Base-by-base conservation (phyloP, 2,888 invertebrate genomes). In the Morpho achilles region DNA sequence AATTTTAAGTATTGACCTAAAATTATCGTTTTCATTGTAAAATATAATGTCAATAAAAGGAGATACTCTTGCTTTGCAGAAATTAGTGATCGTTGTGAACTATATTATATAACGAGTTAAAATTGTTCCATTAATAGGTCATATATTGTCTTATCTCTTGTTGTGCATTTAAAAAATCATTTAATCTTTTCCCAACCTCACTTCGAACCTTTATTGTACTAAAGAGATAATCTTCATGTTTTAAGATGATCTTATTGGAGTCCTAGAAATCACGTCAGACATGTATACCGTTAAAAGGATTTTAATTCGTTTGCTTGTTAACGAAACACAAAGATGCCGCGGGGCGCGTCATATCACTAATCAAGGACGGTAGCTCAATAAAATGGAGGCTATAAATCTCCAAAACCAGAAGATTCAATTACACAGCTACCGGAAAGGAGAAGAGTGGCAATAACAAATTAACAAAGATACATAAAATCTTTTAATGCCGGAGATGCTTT, bases 401-500 rank as follows among this genome's bases (percentile, higher is more conserved):
- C 73, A 56, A 87, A 87, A 86, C 87, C 86, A 86, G 83, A 86
- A 85, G 88, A 88, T 88, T 88, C 87, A 88, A 88, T 89, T 86
- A 90, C 81, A 83, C 75, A 70, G 84, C 89, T 89, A 87, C 89
- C 84, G 87, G 82, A 87, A 83, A 77, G 79, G 74, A 72, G 71
- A 75, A 75, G 76, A 85, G 82, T 88, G 89, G 83, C 88, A 87
- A 79, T 87, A 87, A 90, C 89, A 87, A 90, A 90, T 89, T 88
- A 84, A 82, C 73, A 75, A 81, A 87, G 87, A 90, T 89, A 88
- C 87, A 88, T 86, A 87, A 86, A 84, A 80, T 79, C 80, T 85
- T 82, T 86, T 82, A 84, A 84, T 79, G 75, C 73, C 74, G 76
- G 78, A 76, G 84, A 80, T 70, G 76, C 77, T 75, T 74, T 75